phyloP scores from a whole-genome alignment of 2,888 invertebrate genomes.

The Sarcophaga carnaria region DNA sequence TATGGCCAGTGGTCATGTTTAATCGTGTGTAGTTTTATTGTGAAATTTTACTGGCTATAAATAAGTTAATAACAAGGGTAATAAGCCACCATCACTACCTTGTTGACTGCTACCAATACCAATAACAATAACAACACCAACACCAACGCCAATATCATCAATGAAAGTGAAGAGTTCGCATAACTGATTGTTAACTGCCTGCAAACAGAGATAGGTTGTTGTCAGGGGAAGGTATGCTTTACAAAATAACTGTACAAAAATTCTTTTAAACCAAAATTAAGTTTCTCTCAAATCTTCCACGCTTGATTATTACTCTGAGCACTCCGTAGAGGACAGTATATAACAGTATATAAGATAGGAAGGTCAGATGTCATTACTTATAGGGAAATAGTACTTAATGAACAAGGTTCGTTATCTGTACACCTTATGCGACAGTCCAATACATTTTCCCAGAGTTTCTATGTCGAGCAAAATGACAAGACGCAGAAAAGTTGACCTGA shows the following conservation, averaged over 20 bases:
- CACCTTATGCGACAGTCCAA: too few species aligned
- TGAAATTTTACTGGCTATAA: constrained; percentile 78
- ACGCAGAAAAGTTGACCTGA: too few species aligned
- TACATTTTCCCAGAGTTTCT: too few species aligned
- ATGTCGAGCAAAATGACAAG: too few species aligned
- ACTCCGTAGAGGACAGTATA: too few species aligned
- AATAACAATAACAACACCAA: background rate
- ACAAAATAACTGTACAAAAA: background rate
- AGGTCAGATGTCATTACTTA: too few species aligned
- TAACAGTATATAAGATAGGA: too few species aligned
- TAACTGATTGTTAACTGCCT: background rate
- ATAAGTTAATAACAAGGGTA: constrained; percentile 79
- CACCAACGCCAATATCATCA: background rate
- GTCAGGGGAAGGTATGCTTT: constrained; percentile 15
- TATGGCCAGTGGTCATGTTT: constrained; percentile 59
- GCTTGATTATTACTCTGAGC: too few species aligned
- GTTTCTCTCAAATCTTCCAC: too few species aligned
- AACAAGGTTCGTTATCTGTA: too few species aligned
- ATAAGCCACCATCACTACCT: constrained; percentile 52
- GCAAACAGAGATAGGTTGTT: background rate
- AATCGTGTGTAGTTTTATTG: constrained; percentile 73
- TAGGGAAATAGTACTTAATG: too few species aligned
- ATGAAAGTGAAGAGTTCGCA: constrained; percentile 46
- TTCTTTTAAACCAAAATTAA: too few species aligned
- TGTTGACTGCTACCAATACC: constrained; percentile 71